A percentile compares a stretch with the other conserved stretches of the same genome.
phyloP scores from a whole-genome alignment of 2,113 vertebrate genomes.

The Cryptomyrus ogoouensis region DNA sequence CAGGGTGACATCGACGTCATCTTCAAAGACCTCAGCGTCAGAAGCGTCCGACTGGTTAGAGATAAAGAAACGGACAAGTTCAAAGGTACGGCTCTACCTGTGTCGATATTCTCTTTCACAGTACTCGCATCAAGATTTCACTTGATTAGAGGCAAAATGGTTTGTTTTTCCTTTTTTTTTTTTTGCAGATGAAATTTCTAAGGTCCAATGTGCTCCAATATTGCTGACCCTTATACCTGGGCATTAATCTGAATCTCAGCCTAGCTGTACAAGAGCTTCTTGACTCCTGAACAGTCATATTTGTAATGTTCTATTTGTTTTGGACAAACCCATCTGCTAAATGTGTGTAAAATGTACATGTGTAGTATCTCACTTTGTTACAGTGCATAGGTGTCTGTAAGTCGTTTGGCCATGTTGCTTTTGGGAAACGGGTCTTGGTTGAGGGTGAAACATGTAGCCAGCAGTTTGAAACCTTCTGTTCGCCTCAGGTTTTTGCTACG shows the following conservation, averaged over 20 bases:
- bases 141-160: neutral
- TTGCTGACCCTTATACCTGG: neutral
- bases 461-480: neutral
- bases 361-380: neutral
- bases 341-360: neutral
- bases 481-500: slow-evolving; percentile 91
- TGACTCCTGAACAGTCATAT: neutral
- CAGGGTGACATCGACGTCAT: slow-evolving; percentile 97
- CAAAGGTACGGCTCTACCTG: slow-evolving; percentile 71
- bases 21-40: slow-evolving; percentile 89
- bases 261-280: neutral
- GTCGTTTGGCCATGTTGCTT: neutral
- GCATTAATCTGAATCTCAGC: neutral
- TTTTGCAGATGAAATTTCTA: neutral
- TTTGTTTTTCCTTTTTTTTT: neutral
- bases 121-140: neutral
- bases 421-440: neutral
- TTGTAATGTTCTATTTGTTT: neutral
- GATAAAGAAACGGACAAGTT: slow-evolving; percentile 99
- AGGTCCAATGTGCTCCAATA: neutral
- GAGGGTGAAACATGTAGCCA: neutral
- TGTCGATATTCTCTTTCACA: neutral
- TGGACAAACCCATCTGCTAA: neutral
- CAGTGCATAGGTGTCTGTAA: neutral
- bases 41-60: slow-evolving; percentile 90